Conservation (phyloP, 2,113 vertebrate species). For the Tragelaphus strepsiceros region DNA sequence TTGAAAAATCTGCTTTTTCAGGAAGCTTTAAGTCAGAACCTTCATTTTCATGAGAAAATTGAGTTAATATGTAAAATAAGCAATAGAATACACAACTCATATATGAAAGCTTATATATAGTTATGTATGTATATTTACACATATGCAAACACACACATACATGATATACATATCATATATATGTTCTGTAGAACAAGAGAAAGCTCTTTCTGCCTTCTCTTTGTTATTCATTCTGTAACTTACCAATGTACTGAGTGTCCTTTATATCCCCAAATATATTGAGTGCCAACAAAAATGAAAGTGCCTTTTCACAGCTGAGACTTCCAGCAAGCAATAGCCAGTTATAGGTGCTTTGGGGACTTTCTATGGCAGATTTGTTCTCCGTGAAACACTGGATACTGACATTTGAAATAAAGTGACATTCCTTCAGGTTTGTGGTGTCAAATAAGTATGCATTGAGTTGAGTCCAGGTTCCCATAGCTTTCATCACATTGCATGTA, state of each 20-base stretch:
- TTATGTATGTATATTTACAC: neutral
- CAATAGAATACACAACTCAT: neutral
- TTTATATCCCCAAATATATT: neutral
- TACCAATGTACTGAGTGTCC: neutral
- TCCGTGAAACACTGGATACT: conserved; percentile 10
- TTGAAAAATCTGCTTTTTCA: neutral
- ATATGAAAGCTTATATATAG: neutral
- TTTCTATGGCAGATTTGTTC: conserved; percentile 36
- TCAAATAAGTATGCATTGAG: neutral
- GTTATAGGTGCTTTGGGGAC: neutral
- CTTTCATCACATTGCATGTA: conserved; percentile 48
- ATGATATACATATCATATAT: neutral
- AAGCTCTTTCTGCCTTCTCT: neutral
- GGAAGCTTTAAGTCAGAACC: neutral
- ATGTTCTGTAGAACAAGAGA: neutral
- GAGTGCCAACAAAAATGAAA: conserved; percentile 48
- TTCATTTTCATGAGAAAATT: neutral
- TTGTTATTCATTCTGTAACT: neutral
- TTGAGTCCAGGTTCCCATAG: neutral
- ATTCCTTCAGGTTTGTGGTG: conserved; percentile 50
- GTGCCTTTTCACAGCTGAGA: conserved; percentile 1
- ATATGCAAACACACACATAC: neutral
- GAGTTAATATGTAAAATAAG: neutral
- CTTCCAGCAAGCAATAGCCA: conserved; percentile 27
- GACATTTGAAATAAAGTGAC: conserved; percentile 60